Percentiles rank a stretch among this genome's conserved stretches.
Conservation (phyloP, 2,888 invertebrate species). For the Argyresthia albistria region DNA sequence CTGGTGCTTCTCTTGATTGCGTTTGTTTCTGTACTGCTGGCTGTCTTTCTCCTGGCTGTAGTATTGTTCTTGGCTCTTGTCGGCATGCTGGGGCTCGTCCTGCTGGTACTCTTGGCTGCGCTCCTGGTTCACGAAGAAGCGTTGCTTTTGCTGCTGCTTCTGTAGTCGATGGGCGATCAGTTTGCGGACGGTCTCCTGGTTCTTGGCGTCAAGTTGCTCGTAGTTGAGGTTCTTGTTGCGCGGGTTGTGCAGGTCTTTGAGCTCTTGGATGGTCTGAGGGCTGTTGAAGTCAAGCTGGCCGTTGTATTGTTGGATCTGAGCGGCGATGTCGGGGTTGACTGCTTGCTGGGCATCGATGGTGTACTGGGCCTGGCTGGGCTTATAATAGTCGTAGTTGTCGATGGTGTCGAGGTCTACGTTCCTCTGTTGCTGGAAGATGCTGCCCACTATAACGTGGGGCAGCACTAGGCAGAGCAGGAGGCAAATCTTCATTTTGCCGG, state of each 20-base stretch:
- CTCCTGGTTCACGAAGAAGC: not conserved
- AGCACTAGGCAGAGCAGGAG: conserved; percentile 45
- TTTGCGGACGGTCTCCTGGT: not conserved
- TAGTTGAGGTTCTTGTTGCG: not conserved
- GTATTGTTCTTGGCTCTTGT: not conserved
- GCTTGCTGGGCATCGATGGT: not conserved
- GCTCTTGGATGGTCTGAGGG: not conserved
- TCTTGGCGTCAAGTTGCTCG: not conserved
- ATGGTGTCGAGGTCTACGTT: conserved; percentile 24
- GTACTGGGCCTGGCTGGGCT: not conserved
- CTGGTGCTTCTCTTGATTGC: not conserved
- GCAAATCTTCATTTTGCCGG: conserved; percentile 48
- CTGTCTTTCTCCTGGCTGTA: not conserved
- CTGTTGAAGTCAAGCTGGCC: not conserved
- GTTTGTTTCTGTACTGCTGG: conserved; percentile 10
- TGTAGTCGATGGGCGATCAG: no score
- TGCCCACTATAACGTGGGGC: conserved; percentile 36
- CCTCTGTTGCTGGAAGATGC: conserved; percentile 37
- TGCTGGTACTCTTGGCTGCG: conserved; percentile 18
- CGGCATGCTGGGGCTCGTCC: conserved; percentile 14
- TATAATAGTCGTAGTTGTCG: conserved; percentile 19
- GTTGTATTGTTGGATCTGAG: not conserved
- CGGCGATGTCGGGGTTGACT: not conserved
- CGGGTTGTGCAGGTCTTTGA: not conserved
- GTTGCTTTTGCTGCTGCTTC: no score